Conservation (phyloP, 2,888 invertebrate genomes). For the Schrankia costaestrigalis region DNA sequence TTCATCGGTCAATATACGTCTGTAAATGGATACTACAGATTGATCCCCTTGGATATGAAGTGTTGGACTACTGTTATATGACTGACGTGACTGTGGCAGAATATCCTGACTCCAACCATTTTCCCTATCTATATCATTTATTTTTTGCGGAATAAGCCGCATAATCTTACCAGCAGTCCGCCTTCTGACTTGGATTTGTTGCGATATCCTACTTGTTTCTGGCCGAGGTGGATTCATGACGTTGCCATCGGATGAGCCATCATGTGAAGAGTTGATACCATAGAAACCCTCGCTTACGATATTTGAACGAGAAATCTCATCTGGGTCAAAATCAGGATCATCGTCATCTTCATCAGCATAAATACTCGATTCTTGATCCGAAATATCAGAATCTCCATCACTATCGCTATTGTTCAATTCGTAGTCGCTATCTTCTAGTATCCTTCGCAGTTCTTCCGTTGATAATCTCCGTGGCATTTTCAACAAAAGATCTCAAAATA, state of each 20-base stretch:
- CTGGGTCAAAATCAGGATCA: too few species aligned
- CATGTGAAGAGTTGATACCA: too few species aligned
- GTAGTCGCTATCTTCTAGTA: constrained; percentile 11
- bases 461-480: constrained; percentile 7
- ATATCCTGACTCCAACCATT: constrained; percentile 10
- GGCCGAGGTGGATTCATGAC: constrained; percentile 8
- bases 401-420: constrained; percentile 8
- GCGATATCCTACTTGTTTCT: constrained; percentile 3
- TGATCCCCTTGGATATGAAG: constrained; percentile 16
- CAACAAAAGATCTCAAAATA: constrained; percentile 4
- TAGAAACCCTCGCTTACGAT: too few species aligned
- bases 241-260: constrained; percentile 7
- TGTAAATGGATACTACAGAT: constrained; percentile 18
- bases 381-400: constrained; percentile 4
- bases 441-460: constrained; percentile 8
- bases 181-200: constrained; percentile 3
- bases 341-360: too few species aligned
- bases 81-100: constrained; percentile 6
- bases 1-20: constrained; percentile 15
- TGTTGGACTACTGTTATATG: constrained; percentile 9
- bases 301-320: too few species aligned
- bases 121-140: constrained; percentile 10
- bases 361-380: too few species aligned
- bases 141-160: constrained; percentile 10
- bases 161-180: constrained; percentile 11